Evolutionary conservation across 2,797 vertebrate species (phyloP), one percentile per base, ranked within the genome.

Genomic region (Molossus alvarezi): DNA sequence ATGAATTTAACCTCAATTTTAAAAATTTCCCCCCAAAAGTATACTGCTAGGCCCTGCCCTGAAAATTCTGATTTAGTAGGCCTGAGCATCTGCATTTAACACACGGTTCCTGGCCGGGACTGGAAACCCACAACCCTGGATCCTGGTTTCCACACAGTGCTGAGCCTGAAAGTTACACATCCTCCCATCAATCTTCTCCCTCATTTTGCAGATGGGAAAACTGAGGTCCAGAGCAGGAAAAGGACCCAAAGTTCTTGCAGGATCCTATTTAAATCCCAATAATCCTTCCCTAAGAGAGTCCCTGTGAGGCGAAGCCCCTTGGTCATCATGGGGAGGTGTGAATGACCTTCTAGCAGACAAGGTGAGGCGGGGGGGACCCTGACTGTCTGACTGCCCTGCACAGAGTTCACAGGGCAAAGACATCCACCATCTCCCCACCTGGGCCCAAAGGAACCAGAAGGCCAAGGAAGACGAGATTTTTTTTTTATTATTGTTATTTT

Each of bases 401-500:
- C 6, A 33, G 64, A 69, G 51, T 53, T 65, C 23, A 85, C 33
- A 69, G 21, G 75, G 15, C 91, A 73, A 75, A 83, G 75, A 45
- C 20, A 17, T 48, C 75, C 21, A 72, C 75, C 64, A 6, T 18
- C 96, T 96, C 69, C 86, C 95, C 90, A 96, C 88, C 92, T 92
- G 88, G 84, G 60, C 58, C 84, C 29, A 0, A 73, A 90, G 88
- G 88, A 95, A 85, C 95, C 95, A 93, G 90, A 92, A 94, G 57
- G 65, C 89, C 60, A 87, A 87, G 75, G 91, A 58, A 94, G 84
- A 94, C 15, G 90, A 90, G 85, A 23, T 58, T 89, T 86, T 96
- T 81, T n/a, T 83, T 90, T 94, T 81, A 97, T 98, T 97, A 96
- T 98, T 98, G 79, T 98, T 98, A 98, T 98, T 98, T 97, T 98